Base-by-base conservation (phyloP, 2,888 invertebrate species). In the Harpalus rubripes region DNA sequence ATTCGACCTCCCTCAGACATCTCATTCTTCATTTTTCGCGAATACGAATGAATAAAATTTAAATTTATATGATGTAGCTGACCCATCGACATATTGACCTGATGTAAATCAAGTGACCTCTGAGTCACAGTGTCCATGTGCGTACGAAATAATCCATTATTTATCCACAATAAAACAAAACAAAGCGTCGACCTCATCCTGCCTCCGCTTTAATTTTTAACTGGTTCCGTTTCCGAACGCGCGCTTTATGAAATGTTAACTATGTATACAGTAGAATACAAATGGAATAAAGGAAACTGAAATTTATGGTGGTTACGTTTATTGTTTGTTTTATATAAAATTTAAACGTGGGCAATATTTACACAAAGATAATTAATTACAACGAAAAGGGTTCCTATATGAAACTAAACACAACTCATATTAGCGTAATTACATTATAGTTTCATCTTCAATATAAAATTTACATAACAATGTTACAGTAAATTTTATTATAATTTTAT, bases 161-260 rank as follows among this genome's bases (percentile, higher is more conserved):
- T 79, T 79, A 79, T 58, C 59, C 18, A 63, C 61, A 79, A 79
- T 79, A 79, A 58, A 79, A 79, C 79, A 79, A 58, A 56, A 79
- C 74, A 52, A 39, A 74, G 44, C 44, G 44, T 44, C 44, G 74
- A 32, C 74, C 74, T 74, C 74, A 32, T 18, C 26, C 79, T 10
- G 79, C n/a, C 12, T 6, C 59, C 26, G 56, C 39, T 15, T 79
- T 56, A 58, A 79, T 79, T 22, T 79, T 79, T 79, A 58, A 79
- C 59, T 58, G n/a, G 39, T 79, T 79, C 26, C 26, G 16, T 56
- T 79, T 79, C 59, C 39, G 76, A 44, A 76, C 22, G 32, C 22
- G 58, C 39, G 58, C 32, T 59, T 12, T 79, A 79, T 79, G 79
- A 79, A 80, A 80, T 32, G 61, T 61, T 80, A 80, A 80, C 32